Evolutionary conservation across 1,140 invertebrate species (phyloP), one percentile per base, ranked within the genome.

Genomic region (Papilio helenus): DNA sequence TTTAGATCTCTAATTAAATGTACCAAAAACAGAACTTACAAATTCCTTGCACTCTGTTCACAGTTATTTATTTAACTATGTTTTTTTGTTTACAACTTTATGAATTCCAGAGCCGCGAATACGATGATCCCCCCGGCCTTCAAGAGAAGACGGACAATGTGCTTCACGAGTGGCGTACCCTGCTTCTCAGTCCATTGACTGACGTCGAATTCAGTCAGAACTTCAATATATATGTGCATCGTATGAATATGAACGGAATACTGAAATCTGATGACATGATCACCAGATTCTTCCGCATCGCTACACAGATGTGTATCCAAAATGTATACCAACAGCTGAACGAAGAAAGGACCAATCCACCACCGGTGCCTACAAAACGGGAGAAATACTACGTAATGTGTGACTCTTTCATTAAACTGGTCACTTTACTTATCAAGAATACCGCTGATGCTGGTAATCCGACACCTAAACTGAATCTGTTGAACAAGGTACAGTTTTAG

Each of bases 231-330:
- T 99, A 99, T 94, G 98, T 99, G 0, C 98, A 99, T 87, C 96
- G 99, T 92, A 99, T 99, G 98, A 99, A 99, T 88, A 96, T 98
- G 79, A 98, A 99, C 84, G 99, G 99, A 3, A 99, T 99, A 72
- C 94, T 99, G 16, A 99, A 99, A 91, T 99, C 98, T 0, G 99
- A 99, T 88, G 99, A 99, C 90, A 96, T 99, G 80, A 99, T 99
- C 76, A 99, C 98, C 0, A 94, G 99, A 81, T 99, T 99, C 95
- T 99, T 99, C 95, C 97, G 99, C 39, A 96, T 99, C 23, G 99
- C 98, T 73, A 99, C 98, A 0, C 98, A 99, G 90, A 97, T 99
- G 95, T 99, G 99, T 92, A 98, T 99, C 0, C 99, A 99, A 88
- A 96, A 99, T 71, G 98, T 98, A 73, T 99, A 99, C 92, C 96